phyloP scores from a whole-genome alignment of 2,113 vertebrate genomes.

The Dromas ardeola region DNA sequence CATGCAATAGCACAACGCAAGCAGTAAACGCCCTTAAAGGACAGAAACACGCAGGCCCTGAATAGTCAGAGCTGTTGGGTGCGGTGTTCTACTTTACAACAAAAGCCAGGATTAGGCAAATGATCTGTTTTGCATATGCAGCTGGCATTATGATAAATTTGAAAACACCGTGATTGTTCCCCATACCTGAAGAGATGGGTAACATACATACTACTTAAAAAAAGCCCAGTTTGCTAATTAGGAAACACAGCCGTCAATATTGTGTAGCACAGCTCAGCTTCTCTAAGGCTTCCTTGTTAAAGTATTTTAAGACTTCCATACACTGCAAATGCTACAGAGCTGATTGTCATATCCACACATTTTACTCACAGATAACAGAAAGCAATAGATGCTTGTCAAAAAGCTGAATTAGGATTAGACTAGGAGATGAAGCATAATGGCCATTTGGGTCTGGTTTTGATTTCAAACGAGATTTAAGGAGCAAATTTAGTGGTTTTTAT shows the following conservation, averaged over 20 bases:
- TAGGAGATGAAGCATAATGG: background rate
- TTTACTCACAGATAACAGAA: background rate
- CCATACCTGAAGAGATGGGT: background rate
- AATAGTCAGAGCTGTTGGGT: fast-evolving
- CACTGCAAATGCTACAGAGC: background rate
- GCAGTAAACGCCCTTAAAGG: background rate
- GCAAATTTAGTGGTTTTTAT: background rate
- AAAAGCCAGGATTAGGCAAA: background rate
- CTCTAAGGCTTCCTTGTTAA: background rate
- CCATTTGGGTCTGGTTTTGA: background rate
- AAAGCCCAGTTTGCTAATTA: background rate
- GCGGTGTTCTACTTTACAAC: fast-evolving
- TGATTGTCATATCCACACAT: fast-evolving
- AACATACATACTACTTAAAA: no score
- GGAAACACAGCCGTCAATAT: background rate
- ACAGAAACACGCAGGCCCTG: background rate
- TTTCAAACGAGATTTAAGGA: background rate
- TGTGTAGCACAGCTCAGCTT: background rate
- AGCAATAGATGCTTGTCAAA: background rate
- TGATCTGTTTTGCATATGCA: background rate
- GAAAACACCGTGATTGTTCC: background rate
- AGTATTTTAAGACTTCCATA: fast-evolving
- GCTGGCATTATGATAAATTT: background rate
- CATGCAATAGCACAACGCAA: fast-evolving
- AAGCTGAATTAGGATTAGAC: background rate